Conservation (phyloP, 23 tunicate genomes). For the Diplosoma virens region DNA sequence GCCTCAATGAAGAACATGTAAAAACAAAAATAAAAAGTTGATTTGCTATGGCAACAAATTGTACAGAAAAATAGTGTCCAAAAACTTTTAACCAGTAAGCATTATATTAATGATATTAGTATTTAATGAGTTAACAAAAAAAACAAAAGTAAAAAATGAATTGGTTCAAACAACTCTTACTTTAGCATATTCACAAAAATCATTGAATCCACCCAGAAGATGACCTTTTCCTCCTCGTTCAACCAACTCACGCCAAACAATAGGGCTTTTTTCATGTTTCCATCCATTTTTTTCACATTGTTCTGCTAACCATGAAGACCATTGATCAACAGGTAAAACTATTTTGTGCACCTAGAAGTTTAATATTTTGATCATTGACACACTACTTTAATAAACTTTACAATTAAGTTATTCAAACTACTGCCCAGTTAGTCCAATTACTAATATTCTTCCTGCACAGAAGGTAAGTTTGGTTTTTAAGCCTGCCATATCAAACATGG, state of each 20-base stretch:
- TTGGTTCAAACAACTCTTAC: constrained; percentile 41
- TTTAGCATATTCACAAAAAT: constrained; percentile 87
- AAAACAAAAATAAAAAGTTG: too few relatives aligned
- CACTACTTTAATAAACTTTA: too few relatives aligned
- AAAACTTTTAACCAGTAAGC: background rate
- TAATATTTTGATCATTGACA: too few relatives aligned
- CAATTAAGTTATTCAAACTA: too few relatives aligned
- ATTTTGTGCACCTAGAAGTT: constrained; percentile 80
- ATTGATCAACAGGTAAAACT: constrained; percentile 50
- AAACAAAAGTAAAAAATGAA: too few relatives aligned
- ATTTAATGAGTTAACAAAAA: background rate
- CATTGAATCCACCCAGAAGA: constrained; percentile 86
- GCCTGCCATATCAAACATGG: too few relatives aligned
- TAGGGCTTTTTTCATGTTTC: constrained; percentile 80
- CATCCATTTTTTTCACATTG: constrained; percentile 68
- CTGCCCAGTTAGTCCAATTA: too few relatives aligned
- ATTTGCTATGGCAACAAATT: too few relatives aligned
- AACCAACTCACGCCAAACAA: constrained; percentile 89
- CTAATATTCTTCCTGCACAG: too few relatives aligned
- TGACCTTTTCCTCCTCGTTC: constrained; percentile 92
- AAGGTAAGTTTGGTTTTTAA: too few relatives aligned
- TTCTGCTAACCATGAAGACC: constrained; percentile 65
- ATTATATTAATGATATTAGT: constrained; percentile 4
- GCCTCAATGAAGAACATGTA: too few relatives aligned
- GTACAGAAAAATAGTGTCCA: background rate